These are phyloP conservation scores for Parasteatoda tepidariorum DNA, from an alignment of 1,140 invertebrate genomes.

Conservation along the genomic window DNA sequence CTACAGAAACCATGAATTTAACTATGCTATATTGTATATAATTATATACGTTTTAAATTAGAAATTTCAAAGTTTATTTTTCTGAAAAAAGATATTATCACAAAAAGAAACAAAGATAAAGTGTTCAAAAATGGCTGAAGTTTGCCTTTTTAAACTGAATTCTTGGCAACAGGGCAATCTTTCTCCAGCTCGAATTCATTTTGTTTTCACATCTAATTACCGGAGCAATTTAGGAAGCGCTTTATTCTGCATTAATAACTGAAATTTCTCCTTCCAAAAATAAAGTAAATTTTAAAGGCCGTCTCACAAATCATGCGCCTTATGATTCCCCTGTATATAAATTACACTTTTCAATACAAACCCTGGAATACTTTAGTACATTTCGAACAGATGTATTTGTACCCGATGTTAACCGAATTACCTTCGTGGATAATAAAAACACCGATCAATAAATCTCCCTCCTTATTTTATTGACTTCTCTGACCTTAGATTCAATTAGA, in stretches of 20 bases:
- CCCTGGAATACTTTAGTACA: conserved; percentile 14
- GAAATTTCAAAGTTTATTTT: too few relatives aligned
- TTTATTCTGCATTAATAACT: conserved; percentile 57
- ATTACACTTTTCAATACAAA: not conserved
- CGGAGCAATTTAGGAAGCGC: conserved; percentile 38
- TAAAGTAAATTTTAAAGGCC: conserved; percentile 37
- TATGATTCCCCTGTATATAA: not conserved
- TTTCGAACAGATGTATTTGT: conserved; percentile 11
- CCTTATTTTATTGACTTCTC: too few relatives aligned
- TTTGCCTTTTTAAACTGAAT: not conserved
- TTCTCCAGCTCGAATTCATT: conserved; percentile 23
- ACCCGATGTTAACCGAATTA: too few relatives aligned
- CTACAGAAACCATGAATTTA: too few relatives aligned
- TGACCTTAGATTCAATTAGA: too few relatives aligned
- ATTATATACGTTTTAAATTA: too few relatives aligned
- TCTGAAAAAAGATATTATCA: too few relatives aligned
- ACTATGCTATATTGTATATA: too few relatives aligned
- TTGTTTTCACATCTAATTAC: conserved; percentile 54
- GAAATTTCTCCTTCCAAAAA: conserved; percentile 36
- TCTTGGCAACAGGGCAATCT: conserved; percentile 3
- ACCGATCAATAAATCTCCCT: too few relatives aligned
- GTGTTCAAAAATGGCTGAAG: conserved; percentile 28
- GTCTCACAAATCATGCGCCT: conserved; percentile 22
- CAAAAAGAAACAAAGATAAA: not conserved
- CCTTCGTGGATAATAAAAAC: too few relatives aligned